Evolutionary conservation across 2,113 vertebrate species (phyloP), one percentile per base, ranked within the genome.

Genomic region (Abramis brama): DNA sequence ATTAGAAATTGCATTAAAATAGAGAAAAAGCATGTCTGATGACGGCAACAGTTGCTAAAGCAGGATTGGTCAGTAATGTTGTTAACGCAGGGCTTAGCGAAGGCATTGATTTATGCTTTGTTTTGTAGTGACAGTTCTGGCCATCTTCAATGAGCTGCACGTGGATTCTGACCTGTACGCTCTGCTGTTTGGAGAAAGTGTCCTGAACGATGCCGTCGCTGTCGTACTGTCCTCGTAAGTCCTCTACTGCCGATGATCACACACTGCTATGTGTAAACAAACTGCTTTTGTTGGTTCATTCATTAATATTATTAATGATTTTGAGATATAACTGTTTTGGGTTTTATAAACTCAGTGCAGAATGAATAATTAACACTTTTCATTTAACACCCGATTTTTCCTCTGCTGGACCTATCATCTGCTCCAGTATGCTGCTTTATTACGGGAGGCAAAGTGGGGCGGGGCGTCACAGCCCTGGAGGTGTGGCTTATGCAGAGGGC

Each of bases 181-280:
- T 0, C 92, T 99, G 87, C 96, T 99, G 84, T 99, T 99, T 91
- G 98, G 98, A 9, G 98, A 99, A 90, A 99, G 98, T 9, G 98
- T 99, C 79, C 97, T 99, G 87, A 99, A 99, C 17, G 98, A 99
- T 87, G 98, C 98, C 0, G 98, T 99, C 88, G 98, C 98, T 85
- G 95, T 99, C 87, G 96, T 99, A 73, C 94, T 99, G 27, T 99
- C 97, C 92, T 99, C 98, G 98, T 99, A 96, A 99, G 98, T 97
- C 30, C 4, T 70, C 11, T 12, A 27, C 23, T 45, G 12, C 17
- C 52, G 7, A 23, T 82, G 43, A 21, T 30, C 50, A 12, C 50
- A 33, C 12, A 55, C 2, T 3, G 36, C 5, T 6, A 21, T 62
- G 59, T 43, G 43, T 71, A 43, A 39, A 71, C 68, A 71, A 39